phyloP scores from a whole-genome alignment of 2,888 invertebrate species.

The Vandiemenella viatica region DNA sequence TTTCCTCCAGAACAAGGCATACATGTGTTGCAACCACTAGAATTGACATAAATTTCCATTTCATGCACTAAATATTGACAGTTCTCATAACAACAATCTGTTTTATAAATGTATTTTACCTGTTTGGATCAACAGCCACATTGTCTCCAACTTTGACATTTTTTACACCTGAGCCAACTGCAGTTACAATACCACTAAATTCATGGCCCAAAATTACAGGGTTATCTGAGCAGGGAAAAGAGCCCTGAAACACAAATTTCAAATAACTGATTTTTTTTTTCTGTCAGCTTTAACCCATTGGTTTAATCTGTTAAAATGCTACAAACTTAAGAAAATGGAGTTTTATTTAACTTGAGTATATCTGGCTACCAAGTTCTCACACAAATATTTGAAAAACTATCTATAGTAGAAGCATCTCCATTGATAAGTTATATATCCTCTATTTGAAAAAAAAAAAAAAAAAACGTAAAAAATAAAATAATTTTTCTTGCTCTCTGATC shows the following conservation, averaged over 20 bases:
- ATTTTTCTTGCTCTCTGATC: too few relatives aligned
- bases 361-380: too few relatives aligned
- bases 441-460: too few relatives aligned
- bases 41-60: not conserved
- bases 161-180: conserved; percentile 38
- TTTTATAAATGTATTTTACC: conserved; percentile 27
- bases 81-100: not conserved
- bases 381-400: too few relatives aligned
- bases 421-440: too few relatives aligned
- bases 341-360: too few relatives aligned
- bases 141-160: conserved; percentile 45
- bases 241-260: conserved; percentile 34
- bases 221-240: conserved; percentile 44
- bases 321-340: too few relatives aligned
- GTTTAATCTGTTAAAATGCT: too few relatives aligned
- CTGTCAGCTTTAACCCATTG: too few relatives aligned
- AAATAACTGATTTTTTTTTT: too few relatives aligned
- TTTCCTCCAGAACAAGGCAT: conserved; percentile 42
- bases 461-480: too few relatives aligned
- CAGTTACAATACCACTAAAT: conserved; percentile 44
- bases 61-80: not conserved
- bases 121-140: conserved; percentile 54
- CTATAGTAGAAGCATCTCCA: too few relatives aligned
- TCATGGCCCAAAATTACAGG: conserved; percentile 47
- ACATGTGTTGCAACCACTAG: conserved; percentile 45